A percentile compares a stretch with the other conserved stretches of the same genome.
Conservation (phyloP, 1,140 invertebrate species). For the Heliconius melpomene region DNA sequence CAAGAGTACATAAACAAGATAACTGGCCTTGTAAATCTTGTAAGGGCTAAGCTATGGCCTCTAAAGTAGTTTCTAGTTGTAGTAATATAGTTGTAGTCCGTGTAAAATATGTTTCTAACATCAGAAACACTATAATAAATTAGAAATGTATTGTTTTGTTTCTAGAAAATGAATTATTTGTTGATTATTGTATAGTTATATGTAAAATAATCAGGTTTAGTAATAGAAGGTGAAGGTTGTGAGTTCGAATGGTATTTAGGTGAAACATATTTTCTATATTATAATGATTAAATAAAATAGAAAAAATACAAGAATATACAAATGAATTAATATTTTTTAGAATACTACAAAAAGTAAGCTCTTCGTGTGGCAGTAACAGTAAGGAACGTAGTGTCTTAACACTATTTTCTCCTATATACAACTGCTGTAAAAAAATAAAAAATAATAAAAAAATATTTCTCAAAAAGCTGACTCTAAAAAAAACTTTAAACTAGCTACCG, state of each 20-base stretch:
- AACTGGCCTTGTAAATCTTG: not conserved
- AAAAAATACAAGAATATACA: too few relatives aligned
- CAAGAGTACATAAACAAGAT: not conserved
- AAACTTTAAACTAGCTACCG: not conserved
- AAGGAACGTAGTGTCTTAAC: too few relatives aligned
- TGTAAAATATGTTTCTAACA: not conserved
- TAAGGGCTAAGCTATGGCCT: not conserved
- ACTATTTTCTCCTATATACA: too few relatives aligned
- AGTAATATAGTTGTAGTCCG: not conserved
- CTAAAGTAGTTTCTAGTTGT: slow-evolving; percentile 5
- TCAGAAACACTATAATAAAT: not conserved
- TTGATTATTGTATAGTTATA: not conserved
- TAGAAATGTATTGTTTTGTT: not conserved
- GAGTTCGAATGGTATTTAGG: not conserved
- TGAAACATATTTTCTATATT: too few relatives aligned
- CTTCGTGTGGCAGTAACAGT: too few relatives aligned
- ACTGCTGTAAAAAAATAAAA: too few relatives aligned
- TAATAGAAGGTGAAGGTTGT: not conserved
- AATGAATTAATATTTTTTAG: too few relatives aligned
- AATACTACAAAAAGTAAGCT: too few relatives aligned
- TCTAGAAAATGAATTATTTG: not conserved
- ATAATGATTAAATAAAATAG: too few relatives aligned
- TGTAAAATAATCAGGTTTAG: not conserved
- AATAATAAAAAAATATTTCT: too few relatives aligned
- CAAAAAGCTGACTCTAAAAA: too few relatives aligned